Evolutionary conservation across 2,113 vertebrate genomes (phyloP).

Genomic region (Myiopsitta monachus): DNA sequence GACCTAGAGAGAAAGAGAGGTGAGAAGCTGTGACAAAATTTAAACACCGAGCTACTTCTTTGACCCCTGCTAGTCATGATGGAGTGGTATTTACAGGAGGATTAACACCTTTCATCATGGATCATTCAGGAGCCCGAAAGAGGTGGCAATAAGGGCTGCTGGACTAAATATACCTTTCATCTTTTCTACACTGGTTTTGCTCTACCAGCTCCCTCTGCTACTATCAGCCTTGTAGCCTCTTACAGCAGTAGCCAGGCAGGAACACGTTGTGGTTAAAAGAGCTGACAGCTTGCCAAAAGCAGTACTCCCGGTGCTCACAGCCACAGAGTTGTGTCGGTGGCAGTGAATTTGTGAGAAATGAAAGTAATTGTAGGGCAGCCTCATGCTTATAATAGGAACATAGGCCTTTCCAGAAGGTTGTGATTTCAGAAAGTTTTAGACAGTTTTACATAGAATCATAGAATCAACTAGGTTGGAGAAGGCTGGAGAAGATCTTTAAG

Average conservation of each 20-base stretch:
- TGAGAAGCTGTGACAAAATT: not conserved
- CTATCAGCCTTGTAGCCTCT: not conserved
- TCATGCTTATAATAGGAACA: not conserved
- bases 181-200: not conserved
- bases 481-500: not conserved
- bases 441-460: not conserved
- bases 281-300: not conserved
- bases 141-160: not conserved
- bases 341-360: not conserved
- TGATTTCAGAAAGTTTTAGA: not conserved
- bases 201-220: not conserved
- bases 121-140: not conserved
- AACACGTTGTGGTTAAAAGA: not conserved
- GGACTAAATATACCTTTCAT: conserved; percentile 10
- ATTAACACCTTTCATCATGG: conserved; percentile 27
- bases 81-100: conserved; percentile 23
- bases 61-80: conserved; percentile 1
- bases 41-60: conserved; percentile 17
- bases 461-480: not conserved
- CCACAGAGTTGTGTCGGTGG: not conserved
- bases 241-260: not conserved
- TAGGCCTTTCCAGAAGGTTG: not conserved
- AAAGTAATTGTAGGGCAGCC: not conserved
- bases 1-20: not conserved
- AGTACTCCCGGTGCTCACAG: rapidly evolving